Conservation (phyloP, 2,113 vertebrate genomes). For the Brachionichthys hirsutus region DNA sequence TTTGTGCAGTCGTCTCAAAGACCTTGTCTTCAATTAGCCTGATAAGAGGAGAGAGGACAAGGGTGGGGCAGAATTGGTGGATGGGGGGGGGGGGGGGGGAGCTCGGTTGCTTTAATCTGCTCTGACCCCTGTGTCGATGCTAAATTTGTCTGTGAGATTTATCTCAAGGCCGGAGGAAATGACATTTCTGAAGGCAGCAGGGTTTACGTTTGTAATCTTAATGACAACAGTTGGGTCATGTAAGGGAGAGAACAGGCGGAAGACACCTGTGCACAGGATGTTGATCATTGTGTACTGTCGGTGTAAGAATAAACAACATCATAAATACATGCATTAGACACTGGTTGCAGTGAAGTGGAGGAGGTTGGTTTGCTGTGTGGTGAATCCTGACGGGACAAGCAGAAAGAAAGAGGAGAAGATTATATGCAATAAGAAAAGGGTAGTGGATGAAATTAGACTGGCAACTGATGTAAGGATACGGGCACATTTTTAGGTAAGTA, state of each 20-base stretch:
- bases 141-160: slow-evolving; percentile 58
- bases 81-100: not conserved
- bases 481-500: slow-evolving; percentile 79
- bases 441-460: too few species aligned
- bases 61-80: slow-evolving; percentile 45
- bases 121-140: slow-evolving; percentile 42
- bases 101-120: slow-evolving; percentile 69
- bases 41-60: slow-evolving; percentile 69
- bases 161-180: slow-evolving; percentile 48
- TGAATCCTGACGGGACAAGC: too few species aligned
- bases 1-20: slow-evolving; percentile 73
- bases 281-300: not conserved
- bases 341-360: too few species aligned
- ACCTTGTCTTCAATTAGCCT: slow-evolving; percentile 80
- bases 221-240: slow-evolving; percentile 33
- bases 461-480: slow-evolving; percentile 57
- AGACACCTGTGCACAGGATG: not conserved
- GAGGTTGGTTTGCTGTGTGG: too few species aligned
- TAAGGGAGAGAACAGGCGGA: slow-evolving; percentile 12
- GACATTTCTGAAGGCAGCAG: slow-evolving; percentile 44
- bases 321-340: too few species aligned
- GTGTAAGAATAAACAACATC: too few species aligned
- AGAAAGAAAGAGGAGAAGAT: too few species aligned
- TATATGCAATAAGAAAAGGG: too few species aligned
- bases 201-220: slow-evolving; percentile 57